Conservation (phyloP, 2,888 invertebrate species). For the Branchellion lobata region DNA sequence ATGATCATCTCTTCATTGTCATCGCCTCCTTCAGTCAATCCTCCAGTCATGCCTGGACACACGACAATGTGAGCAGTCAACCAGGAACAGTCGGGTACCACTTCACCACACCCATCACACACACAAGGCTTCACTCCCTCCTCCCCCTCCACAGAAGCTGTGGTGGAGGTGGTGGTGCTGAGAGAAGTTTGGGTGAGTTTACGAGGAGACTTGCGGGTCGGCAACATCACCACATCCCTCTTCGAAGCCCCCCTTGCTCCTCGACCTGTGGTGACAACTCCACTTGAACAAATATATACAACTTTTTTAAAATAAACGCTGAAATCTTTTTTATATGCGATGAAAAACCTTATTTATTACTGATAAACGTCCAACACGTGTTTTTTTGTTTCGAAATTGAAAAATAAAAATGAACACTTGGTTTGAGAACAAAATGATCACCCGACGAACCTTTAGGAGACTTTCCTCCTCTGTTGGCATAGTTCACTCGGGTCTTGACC, state of each 20-base stretch:
- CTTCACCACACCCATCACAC: constrained; percentile 45
- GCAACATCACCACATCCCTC: not conserved
- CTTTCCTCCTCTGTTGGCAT: not conserved
- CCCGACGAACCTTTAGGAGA: not conserved
- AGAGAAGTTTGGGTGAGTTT: not conserved
- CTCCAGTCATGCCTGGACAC: constrained; percentile 39
- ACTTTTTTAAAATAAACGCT: too few relatives aligned
- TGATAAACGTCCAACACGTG: too few relatives aligned
- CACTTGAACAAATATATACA: too few relatives aligned
- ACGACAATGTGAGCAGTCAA: constrained; percentile 46
- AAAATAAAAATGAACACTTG: too few relatives aligned
- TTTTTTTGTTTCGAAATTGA: too few relatives aligned
- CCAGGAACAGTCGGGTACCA: constrained; percentile 46
- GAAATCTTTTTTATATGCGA: too few relatives aligned
- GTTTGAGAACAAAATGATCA: too few relatives aligned
- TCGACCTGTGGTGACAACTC: not conserved
- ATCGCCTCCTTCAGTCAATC: not conserved
- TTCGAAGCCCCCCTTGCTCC: not conserved
- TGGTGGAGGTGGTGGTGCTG: too few relatives aligned
- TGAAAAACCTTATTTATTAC: too few relatives aligned
- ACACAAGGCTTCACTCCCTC: constrained; percentile 37
- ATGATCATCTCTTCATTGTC: constrained; percentile 18
- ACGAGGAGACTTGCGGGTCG: constrained; percentile 5
- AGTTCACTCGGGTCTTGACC: not conserved
- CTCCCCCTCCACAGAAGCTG: not conserved